Evolutionary conservation across 2,113 vertebrate species (phyloP).

Genomic region (Grammomys dolichurus): DNA sequence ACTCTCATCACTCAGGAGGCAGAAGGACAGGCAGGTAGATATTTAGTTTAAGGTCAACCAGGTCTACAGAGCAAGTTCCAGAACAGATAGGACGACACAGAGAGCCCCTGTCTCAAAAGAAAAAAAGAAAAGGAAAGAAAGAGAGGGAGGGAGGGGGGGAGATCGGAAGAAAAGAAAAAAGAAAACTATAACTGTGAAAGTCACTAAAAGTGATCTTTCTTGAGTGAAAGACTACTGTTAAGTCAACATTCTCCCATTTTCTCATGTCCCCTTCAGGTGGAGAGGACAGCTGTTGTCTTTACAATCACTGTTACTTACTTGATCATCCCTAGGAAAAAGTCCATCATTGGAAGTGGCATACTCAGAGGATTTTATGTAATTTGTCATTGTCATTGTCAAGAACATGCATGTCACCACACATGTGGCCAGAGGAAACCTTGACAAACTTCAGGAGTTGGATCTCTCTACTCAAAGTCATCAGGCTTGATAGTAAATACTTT

Average conservation of each 20-base stretch:
- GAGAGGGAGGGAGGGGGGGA: too few species aligned
- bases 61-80: not conserved
- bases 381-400: not conserved
- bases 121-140: not conserved
- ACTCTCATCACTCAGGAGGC: not conserved
- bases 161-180: not conserved
- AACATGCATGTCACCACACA: not conserved
- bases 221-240: not conserved
- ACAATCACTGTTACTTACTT: conserved; percentile 1
- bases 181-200: not conserved
- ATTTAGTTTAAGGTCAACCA: not conserved
- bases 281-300: not conserved
- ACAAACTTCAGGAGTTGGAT: not conserved
- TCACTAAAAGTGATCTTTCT: not conserved
- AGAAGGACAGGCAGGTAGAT: not conserved
- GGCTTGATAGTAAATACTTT: not conserved
- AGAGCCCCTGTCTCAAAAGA: not conserved
- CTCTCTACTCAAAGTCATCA: not conserved
- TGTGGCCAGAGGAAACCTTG: not conserved
- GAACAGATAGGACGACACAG: not conserved
- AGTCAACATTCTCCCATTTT: not conserved
- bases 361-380: not conserved
- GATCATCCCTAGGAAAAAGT: conserved; percentile 26
- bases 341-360: conserved; percentile 6
- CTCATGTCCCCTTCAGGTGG: not conserved